Base-by-base conservation (phyloP, 1,140 invertebrate species). In the Maconellicoccus hirsutus region DNA sequence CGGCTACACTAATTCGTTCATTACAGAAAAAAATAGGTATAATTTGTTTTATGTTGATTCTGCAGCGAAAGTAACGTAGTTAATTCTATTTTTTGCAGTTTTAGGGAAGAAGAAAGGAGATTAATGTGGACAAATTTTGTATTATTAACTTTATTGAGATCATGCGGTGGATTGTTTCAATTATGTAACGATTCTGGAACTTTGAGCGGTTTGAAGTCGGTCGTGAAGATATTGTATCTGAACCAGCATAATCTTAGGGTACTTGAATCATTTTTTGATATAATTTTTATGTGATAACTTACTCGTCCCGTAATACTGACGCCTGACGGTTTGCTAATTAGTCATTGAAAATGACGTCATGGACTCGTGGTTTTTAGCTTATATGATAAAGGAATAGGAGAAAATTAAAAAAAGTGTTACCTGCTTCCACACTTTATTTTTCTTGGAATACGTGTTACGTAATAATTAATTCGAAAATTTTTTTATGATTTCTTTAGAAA, bases 231-330 rank as follows among this genome's bases (percentile, higher is more conserved):
- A 70, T 79, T 97, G 0, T 92, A 94, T 78, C 83, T 96, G 72
- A 90, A 92, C 73, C 89, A 95, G 77, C 78, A 89, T 59, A 92
- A 96, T 84, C 90, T 94, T 75, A 84, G 92, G 79, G 92, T 92
- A 33, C 29, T 3, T 52, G 42, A 16, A 52, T 52, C 16, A 52
- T 52, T 52, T 2, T 52, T n/a, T n/a, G n/a, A n/a, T n/a, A n/a
- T n/a, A n/a, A n/a, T n/a, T n/a, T n/a, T n/a, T n/a, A n/a, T n/a
- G n/a, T n/a, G n/a, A n/a, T n/a, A n/a, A n/a, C n/a, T n/a, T n/a
- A n/a, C n/a, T n/a, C n/a, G n/a, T n/a, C n/a, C n/a, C n/a, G n/a
- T n/a, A n/a, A n/a, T n/a, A n/a, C n/a, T n/a, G n/a, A n/a, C n/a
- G n/a, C n/a, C n/a, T n/a, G n/a, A n/a, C n/a, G n/a, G n/a, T n/a